Conservation (phyloP, 1,140 invertebrate species). For the Latrodectus geometricus region DNA sequence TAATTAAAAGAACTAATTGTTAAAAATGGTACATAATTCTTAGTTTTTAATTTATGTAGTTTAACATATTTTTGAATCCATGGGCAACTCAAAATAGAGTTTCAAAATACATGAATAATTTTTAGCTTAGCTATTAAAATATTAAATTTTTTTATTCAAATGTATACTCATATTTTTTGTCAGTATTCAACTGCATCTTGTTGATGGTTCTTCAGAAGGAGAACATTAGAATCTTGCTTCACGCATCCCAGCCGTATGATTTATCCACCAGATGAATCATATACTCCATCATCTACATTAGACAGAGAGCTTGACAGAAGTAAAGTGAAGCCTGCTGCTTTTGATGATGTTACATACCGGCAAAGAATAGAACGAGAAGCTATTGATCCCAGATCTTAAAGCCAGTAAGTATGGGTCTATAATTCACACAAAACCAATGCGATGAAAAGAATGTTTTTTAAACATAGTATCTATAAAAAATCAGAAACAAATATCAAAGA, state of each 20-base stretch:
- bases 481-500: too few relatives aligned
- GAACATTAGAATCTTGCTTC: constrained; percentile 83
- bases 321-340: constrained; percentile 44
- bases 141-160: too few relatives aligned
- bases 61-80: too few relatives aligned
- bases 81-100: too few relatives aligned
- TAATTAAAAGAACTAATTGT: too few relatives aligned
- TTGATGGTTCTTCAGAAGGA: constrained; percentile 84
- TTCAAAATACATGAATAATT: too few relatives aligned
- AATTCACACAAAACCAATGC: neutral
- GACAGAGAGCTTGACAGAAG: constrained; percentile 66
- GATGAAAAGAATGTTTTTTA: too few relatives aligned
- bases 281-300: constrained; percentile 77
- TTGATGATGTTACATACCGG: constrained; percentile 55
- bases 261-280: constrained; percentile 86
- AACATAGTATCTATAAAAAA: too few relatives aligned
- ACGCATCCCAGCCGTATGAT: constrained; percentile 93
- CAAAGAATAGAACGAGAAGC: constrained; percentile 58
- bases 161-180: too few relatives aligned
- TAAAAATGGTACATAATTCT: too few relatives aligned
- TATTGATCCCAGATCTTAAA: constrained; percentile 77
- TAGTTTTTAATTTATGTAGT: too few relatives aligned
- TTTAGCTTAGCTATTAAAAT: too few relatives aligned
- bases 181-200: constrained; percentile 87
- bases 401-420: constrained; percentile 80